A percentile compares a stretch with the other conserved stretches of the same genome.
These are phyloP conservation scores for Eulacestoma nigropectus DNA, from an alignment of 2,113 vertebrate species.

Conservation along the genomic window DNA sequence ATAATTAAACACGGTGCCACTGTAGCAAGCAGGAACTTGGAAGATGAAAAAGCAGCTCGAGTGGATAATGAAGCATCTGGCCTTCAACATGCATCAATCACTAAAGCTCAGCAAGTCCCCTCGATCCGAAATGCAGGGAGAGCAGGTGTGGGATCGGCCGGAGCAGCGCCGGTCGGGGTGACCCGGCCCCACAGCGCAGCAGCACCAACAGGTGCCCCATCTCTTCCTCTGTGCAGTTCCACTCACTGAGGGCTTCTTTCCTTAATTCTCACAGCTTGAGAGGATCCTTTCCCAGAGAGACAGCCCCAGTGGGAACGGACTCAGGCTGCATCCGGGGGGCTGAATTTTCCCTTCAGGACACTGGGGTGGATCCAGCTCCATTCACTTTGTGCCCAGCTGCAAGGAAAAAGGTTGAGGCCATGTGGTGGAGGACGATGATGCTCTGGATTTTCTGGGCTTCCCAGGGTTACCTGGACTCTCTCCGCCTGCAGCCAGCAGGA, in stretches of 20 bases:
- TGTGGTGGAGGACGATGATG: accelerated
- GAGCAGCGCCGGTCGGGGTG: neutral
- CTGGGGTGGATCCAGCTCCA: neutral
- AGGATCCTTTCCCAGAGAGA: neutral
- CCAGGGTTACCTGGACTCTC: neutral
- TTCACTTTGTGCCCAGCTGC: neutral
- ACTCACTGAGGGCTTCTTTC: neutral
- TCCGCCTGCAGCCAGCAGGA: neutral
- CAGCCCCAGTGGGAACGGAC: neutral
- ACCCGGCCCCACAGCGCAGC: neutral
- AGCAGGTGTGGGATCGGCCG: accelerated
- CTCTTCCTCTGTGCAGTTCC: neutral
- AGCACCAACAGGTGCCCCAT: neutral
- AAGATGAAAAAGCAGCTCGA: neutral
- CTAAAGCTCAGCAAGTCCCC: neutral
- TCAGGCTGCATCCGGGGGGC: accelerated
- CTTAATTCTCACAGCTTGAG: neutral
- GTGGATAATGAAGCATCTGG: slow-evolving; percentile 40
- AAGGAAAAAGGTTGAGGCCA: neutral
- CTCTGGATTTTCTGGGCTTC: neutral
- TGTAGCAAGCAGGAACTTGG: neutral
- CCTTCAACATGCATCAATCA: neutral
- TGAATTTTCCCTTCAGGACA: neutral
- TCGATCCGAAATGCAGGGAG: neutral
- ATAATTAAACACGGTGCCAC: neutral